Base-by-base conservation (phyloP, 1,140 invertebrate genomes). In the Drosophila athabasca region DNA sequence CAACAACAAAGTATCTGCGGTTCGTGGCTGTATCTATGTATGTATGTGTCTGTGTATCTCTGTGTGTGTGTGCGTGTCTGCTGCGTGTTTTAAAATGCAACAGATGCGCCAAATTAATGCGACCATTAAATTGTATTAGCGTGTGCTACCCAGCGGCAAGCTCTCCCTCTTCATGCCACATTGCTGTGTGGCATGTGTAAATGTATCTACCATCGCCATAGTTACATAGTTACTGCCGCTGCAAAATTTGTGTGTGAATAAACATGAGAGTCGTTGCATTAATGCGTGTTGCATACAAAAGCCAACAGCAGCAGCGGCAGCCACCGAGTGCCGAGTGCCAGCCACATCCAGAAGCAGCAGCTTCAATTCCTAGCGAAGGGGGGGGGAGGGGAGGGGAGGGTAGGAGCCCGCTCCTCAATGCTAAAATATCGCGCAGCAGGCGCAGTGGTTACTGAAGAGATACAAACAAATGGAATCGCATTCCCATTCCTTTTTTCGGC, bases 111-210 rank as follows among this genome's bases (percentile, higher is more conserved):
- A 87, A 87, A 87, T 87, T 88, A 87, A 87, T 87, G 83, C 83
- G 79, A 88, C 79, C 83, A 87, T 87, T 87, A 87, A 87, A 87
- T 87, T 87, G 83, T 87, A 87, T 87, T 87, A 87, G 83, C 83
- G 83, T 83, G 83, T 88, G 83, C 79, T 68, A 82, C 53, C 70
- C 73, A 66, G 61, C 52, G 76, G 17, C 54, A 43, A 51, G 50
- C 13, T 39, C 46, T 9, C 15, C 15, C 39, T 46, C 31, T 50
- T 0, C 24, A 13, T 35, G n/a, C 35, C 11, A 13, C 35, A 2
- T 39, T 13, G 35, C 35, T 54, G 54, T 61, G 8, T 59, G n/a
- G 49, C 54, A 24, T 55, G 41, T 80, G 72, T 62, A 79, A 81
- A 77, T 81, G 81, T 65, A 71, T 76, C 48, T 57, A 62, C 61